Conservation (phyloP, 2,113 vertebrate species). For the Halcyon malimbica region DNA sequence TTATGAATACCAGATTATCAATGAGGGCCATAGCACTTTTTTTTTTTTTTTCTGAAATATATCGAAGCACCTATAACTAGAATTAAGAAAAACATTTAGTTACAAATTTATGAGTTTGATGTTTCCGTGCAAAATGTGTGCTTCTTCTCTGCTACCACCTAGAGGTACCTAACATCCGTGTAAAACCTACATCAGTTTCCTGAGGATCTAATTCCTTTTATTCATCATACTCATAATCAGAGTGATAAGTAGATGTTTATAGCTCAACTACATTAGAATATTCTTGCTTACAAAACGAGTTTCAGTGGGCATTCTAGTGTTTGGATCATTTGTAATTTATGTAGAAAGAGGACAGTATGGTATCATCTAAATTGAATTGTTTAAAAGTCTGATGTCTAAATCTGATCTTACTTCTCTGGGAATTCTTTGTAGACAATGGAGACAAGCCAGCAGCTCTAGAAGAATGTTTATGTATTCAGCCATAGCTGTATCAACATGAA, state of each 20-base stretch:
- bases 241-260: background rate
- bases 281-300: background rate
- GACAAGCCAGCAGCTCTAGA: background rate
- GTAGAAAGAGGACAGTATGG: background rate
- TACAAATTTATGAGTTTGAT: background rate
- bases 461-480: background rate
- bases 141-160: background rate
- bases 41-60: background rate
- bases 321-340: background rate
- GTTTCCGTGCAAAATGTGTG: background rate
- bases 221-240: background rate
- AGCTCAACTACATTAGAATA: background rate
- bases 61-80: background rate
- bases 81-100: background rate
- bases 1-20: background rate
- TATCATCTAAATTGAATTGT: accelerated
- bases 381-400: background rate
- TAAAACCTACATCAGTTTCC: background rate
- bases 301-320: background rate
- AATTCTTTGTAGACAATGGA: background rate
- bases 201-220: background rate
- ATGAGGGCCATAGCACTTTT: background rate
- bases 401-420: background rate
- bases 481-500: background rate
- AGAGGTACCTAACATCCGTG: background rate